Evolutionary conservation across 2,113 vertebrate genomes (phyloP), one percentile per base, ranked within the genome.

Genomic region (Prionailurus bengalensis): DNA sequence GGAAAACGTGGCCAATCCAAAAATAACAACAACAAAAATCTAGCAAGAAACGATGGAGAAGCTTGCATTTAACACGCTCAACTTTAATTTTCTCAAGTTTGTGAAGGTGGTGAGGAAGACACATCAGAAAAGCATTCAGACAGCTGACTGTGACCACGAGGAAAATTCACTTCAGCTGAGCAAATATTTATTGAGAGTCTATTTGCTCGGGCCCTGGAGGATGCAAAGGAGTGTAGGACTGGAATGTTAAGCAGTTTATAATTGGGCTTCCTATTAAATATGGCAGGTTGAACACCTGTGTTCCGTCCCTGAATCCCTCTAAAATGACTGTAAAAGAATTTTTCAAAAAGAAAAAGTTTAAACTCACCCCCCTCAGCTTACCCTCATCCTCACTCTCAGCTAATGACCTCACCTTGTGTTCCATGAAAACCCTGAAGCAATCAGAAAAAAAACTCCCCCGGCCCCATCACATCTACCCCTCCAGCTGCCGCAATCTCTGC

Each of bases 241-340:
- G 21, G 58, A 68, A 80, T 45, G 66, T 68, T 53, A 51, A 81
- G 27, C 33, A 39, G 65, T 53, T 93, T 36, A 19, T 86, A 61
- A 48, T 55, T 61, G 66, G 45, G 74, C 85, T 89, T 95, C 48
- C 73, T 51, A 19, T 81, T 68, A 92, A 96, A 92, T 17, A 29
- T 61, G 39, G 73, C 65, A 51, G n/a, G 33, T n/a, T 61, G 74
- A 76, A 91, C 80, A 91, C 74, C 68, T 94, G 29, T 83, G 10
- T 48, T 55, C 55, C 45, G 8, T 92, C 53, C 73, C 27, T 15
- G 39, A n/a, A 33, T 51, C 11, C 5, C 68, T 82, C 66, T 65
- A 83, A 94, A 91, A 55, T 33, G 19, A 78, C 61, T 71, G 4
- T 23, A 91, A 71, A 66, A 66, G 17, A 51, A 9, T 31, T 63